These are phyloP conservation scores for Piaya cayana DNA, from an alignment of 2,113 vertebrate genomes.

Conservation along the genomic window DNA sequence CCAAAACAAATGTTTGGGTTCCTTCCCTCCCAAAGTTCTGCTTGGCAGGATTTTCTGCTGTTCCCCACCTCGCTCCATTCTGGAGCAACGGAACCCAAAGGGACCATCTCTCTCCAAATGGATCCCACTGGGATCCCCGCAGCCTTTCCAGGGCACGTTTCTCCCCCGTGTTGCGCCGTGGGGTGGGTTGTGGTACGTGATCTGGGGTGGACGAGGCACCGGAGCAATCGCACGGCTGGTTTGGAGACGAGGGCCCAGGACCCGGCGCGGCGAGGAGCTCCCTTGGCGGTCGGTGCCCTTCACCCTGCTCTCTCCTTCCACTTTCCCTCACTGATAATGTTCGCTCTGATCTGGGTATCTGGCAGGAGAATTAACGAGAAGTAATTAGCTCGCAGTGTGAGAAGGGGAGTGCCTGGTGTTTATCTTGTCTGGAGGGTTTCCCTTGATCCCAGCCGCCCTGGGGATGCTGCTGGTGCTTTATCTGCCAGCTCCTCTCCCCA, in stretches of 20 bases:
- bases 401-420: conserved; percentile 30
- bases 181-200: neutral
- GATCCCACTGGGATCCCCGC: rapidly evolving
- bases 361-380: conserved; percentile 46
- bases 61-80: neutral
- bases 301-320: neutral
- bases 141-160: neutral
- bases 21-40: neutral
- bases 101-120: neutral
- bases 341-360: conserved; percentile 34
- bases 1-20: conserved; percentile 47
- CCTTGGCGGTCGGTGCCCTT: neutral
- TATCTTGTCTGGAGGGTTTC: conserved; percentile 47
- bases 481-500: neutral
- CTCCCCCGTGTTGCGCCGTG: neutral
- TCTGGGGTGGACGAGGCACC: neutral
- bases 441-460: conserved; percentile 10
- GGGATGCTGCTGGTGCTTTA: neutral
- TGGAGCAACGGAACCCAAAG: neutral
- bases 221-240: rapidly evolving
- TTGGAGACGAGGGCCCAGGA: neutral
- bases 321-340: conserved; percentile 36
- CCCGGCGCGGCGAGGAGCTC: neutral
- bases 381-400: conserved; percentile 43
- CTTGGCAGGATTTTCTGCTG: neutral